These are phyloP conservation scores for Danionella dracula DNA, from an alignment of 2,797 vertebrate species.

Conservation along the genomic window DNA sequence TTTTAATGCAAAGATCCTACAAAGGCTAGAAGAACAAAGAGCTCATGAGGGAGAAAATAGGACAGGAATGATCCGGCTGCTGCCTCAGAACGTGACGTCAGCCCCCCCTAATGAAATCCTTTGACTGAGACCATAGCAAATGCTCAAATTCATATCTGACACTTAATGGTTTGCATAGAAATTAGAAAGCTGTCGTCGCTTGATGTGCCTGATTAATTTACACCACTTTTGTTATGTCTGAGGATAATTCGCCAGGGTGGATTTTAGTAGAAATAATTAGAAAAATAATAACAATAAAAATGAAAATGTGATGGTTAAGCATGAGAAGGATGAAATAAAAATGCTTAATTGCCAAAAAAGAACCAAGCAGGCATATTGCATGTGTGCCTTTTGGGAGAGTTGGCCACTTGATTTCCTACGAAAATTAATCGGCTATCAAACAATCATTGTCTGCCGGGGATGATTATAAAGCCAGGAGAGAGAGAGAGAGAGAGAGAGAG, in stretches of 20 bases:
- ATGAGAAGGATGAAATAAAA: conserved; percentile 81
- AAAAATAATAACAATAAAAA: conserved; percentile 48
- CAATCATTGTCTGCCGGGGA: conserved; percentile 97
- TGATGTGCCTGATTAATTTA: conserved; percentile 86
- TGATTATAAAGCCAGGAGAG: conserved; percentile 90
- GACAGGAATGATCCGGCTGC: conserved; percentile 75
- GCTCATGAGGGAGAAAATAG: conserved; percentile 81
- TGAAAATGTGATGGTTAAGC: conserved; percentile 57
- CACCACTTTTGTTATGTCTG: conserved; percentile 73
- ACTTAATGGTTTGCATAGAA: conserved; percentile 92
- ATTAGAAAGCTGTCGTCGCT: conserved; percentile 73
- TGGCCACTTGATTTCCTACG: conserved; percentile 98
- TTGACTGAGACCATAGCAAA: conserved; percentile 89
- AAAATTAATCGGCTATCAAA: conserved; percentile 99
- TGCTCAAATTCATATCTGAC: conserved; percentile 93
- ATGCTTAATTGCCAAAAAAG: conserved; percentile 88
- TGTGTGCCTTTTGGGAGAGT: conserved; percentile 77
- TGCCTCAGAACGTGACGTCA: conserved; percentile 76
- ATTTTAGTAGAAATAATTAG: conserved; percentile 48
- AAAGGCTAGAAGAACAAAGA: conserved; percentile 77
- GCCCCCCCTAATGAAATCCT: conserved; percentile 86
- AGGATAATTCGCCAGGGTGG: conserved; percentile 69
- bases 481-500: conserved; percentile 64
- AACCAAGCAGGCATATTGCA: conserved; percentile 72
- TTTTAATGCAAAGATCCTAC: conserved; percentile 69